Base-by-base conservation (phyloP, 2,888 invertebrate genomes). In the Cyclophora albipunctata region DNA sequence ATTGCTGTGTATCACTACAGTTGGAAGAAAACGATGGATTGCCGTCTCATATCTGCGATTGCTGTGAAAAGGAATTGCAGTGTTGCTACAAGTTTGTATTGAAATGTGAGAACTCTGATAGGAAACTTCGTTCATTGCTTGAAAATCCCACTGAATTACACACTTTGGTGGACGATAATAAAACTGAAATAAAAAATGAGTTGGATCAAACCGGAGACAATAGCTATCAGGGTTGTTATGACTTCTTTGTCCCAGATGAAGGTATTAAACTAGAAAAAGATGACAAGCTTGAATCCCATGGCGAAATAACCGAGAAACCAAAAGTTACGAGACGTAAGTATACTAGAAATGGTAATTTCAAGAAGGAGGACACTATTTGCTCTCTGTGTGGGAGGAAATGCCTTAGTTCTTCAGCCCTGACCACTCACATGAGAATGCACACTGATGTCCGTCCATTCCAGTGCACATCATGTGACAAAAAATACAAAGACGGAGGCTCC, bases 61-160 rank as follows among this genome's bases (percentile, higher is more conserved):
- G 34, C 5, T 85, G 85, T 55, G 68, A 75, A 33, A 53, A 53
- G 20, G 71, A 80, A 44, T 66, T 85, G 2, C 48, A 63, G 3
- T 42, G 54, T 2, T 71, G 77, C 43, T 84, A 79, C 52, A 60
- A 63, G 45, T 84, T 85, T 60, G 54, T 81, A 20, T 49, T 71
- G 2, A 78, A 75, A 63, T 84, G 84, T 50, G 78, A 81, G 62
- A 66, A 71, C 40, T 63, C 80, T 2, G 83, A 85, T 43, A 70
- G 62, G 49, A 72, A 64, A 48, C 55, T 85, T 5, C 73, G 73
- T 2, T 62, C 62, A n/a, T 49, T 60, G 47, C 45, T 51, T 7
- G 7, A 35, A 34, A 34, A 7, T 20, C 7, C 33, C 1, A 42
- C 3, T 34, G 6, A 7, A 33, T 20, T 20, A 20, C 4, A 37